These are phyloP conservation scores for Nomada fabriciana DNA, from an alignment of 2,888 invertebrate species.

Conservation along the genomic window DNA sequence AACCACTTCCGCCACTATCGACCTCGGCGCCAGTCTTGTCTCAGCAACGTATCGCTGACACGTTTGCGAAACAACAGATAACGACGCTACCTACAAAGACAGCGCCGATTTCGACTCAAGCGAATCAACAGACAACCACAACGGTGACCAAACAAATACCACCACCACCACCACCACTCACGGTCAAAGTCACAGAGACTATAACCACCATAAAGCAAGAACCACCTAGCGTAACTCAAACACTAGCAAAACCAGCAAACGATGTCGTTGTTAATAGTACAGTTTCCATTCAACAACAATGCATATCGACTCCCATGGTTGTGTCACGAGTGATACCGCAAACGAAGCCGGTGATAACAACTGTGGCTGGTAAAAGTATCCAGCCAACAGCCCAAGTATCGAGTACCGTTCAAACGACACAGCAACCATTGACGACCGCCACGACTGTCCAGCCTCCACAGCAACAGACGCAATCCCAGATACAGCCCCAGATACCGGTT, in stretches of 20 bases:
- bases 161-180: conserved; percentile 33
- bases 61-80: conserved; percentile 68
- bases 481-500: conserved; percentile 71
- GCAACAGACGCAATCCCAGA: conserved; percentile 70
- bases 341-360: conserved; percentile 69
- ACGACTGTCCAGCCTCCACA: conserved; percentile 68
- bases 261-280: conserved; percentile 47
- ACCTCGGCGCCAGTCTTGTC: conserved; percentile 59
- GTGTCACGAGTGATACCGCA: conserved; percentile 66
- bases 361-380: conserved; percentile 60
- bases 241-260: conserved; percentile 57
- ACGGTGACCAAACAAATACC: conserved; percentile 60
- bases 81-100: conserved; percentile 57
- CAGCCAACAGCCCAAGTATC: conserved; percentile 66
- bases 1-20: conserved; percentile 65
- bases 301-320: conserved; percentile 63
- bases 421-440: conserved; percentile 62
- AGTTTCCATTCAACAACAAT: conserved; percentile 57
- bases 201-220: conserved; percentile 47
- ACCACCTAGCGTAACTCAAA: conserved; percentile 33
- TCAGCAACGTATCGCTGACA: conserved; percentile 68
- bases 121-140: conserved; percentile 54
- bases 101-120: conserved; percentile 46
- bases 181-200: conserved; percentile 41
- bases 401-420: conserved; percentile 65